phyloP scores from a whole-genome alignment of 2,113 vertebrate species.

The Brienomyrus longianalis region DNA sequence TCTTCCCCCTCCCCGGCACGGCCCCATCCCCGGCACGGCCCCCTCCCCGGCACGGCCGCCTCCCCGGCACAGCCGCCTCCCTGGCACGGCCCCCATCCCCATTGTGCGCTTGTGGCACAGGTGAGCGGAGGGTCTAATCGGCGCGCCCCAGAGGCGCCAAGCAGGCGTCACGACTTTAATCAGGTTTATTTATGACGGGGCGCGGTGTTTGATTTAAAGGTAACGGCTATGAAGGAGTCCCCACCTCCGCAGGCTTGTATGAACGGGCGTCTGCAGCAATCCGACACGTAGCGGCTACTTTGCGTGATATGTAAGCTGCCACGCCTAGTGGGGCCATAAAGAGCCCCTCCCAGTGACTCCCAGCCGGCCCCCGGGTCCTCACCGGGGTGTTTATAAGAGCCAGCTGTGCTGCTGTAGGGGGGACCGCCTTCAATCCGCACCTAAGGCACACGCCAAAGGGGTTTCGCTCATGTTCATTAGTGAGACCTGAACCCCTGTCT shows the following conservation, averaged over 20 bases:
- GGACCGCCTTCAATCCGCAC: too few relatives aligned
- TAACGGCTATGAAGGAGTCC: too few relatives aligned
- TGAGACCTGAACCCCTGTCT: neutral
- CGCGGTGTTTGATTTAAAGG: neutral
- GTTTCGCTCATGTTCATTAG: neutral
- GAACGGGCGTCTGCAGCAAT: neutral
- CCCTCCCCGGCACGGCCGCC: too few relatives aligned
- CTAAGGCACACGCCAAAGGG: neutral
- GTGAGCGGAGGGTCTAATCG: neutral
- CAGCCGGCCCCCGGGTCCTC: neutral
- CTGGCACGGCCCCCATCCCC: neutral
- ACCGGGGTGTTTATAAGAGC: neutral
- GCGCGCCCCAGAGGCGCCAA: neutral
- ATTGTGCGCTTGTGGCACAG: neutral
- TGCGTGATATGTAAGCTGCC: neutral
- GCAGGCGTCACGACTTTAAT: neutral
- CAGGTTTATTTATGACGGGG: neutral
- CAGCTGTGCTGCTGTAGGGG: neutral
- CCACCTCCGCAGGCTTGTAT: neutral
- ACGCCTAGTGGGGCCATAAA: neutral
- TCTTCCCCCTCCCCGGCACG: too few relatives aligned
- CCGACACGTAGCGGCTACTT: neutral
- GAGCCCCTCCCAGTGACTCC: neutral
- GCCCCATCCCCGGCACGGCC: neutral
- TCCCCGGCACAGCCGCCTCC: neutral